Base-by-base conservation (phyloP, 2,888 invertebrate genomes). In the Hofmannophila pseudospretella region DNA sequence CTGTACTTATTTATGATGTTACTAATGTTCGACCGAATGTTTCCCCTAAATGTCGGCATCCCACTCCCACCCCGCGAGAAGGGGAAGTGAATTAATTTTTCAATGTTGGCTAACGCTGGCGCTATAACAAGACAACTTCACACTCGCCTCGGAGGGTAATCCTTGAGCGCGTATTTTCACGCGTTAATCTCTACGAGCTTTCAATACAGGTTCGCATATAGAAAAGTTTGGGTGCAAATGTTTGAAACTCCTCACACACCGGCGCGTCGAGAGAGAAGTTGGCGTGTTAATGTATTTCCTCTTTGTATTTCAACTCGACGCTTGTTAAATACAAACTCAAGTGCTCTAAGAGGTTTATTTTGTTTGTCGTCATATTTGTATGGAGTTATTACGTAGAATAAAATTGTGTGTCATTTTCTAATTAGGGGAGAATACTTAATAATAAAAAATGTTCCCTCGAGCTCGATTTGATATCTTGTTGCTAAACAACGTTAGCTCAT, bases 251-350 rank as follows among this genome's bases (percentile, higher is more conserved):
- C 69, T 61, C 69, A 64, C 23, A n/a, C n/a, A n/a, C 61, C 61
- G 64, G 60, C 59, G 60, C 54, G 63, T 53, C 49, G 51, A 60
- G 54, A 60, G 54, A 53, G 62, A 76, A 81, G 77, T 82, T 77
- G 72, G 69, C 67, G 73, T 81, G 78, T 78, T 85, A 85, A 85
- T 84, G 79, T 81, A 73, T 82, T 80, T 78, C 69, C 77, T 69
- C 79, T 80, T 81, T 81, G 80, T 81, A 75, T 76, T 67, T 66
- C 64, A 67, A 63, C 61, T 68, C 67, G 64, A 70, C 76, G 69
- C 68, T 67, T 59, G 71, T 72, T 77, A 74, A 75, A 74, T 64
- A 57, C 55, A 43, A 54, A 28, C 16, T 32, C 34, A 42, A 50
- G 41, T 44, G 42, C 51, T 44, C 38, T 39, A 44, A 50, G 47